Conservation (phyloP, 2,888 invertebrate genomes). For the Anthophora plumipes region DNA sequence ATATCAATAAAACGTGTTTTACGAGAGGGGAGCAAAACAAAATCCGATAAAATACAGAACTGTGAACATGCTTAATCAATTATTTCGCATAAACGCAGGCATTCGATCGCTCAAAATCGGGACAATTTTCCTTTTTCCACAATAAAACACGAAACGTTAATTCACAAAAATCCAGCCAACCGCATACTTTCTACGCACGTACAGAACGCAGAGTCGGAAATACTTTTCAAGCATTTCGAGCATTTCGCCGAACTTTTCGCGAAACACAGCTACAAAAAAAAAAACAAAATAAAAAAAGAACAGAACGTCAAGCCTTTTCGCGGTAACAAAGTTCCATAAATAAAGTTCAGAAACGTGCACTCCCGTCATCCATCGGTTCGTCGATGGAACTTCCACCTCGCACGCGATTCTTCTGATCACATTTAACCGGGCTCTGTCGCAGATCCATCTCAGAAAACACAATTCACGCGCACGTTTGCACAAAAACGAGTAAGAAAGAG, state of each 20-base stretch:
- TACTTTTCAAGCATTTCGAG: slow-evolving; percentile 17
- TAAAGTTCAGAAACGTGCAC: neutral
- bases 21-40: too few species aligned
- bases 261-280: too few species aligned
- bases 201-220: neutral
- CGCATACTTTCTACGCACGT: neutral
- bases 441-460: slow-evolving; percentile 32
- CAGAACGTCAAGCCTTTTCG: neutral
- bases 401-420: neutral
- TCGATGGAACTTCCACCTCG: neutral
- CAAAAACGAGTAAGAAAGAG: slow-evolving; percentile 9
- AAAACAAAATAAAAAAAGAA: neutral
- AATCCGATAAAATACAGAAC: neutral
- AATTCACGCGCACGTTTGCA: slow-evolving; percentile 12
- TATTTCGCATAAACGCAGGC: neutral
- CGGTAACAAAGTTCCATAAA: neutral
- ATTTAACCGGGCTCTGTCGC: slow-evolving; percentile 18
- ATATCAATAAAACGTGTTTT: neutral
- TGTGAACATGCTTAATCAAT: neutral
- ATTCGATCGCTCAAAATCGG: neutral
- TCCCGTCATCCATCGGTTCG: neutral
- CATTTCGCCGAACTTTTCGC: neutral
- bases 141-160: neutral
- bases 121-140: neutral
- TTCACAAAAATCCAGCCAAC: neutral